These are phyloP conservation scores for Cathartes aura DNA, from an alignment of 2,113 vertebrate species.

Conservation along the genomic window DNA sequence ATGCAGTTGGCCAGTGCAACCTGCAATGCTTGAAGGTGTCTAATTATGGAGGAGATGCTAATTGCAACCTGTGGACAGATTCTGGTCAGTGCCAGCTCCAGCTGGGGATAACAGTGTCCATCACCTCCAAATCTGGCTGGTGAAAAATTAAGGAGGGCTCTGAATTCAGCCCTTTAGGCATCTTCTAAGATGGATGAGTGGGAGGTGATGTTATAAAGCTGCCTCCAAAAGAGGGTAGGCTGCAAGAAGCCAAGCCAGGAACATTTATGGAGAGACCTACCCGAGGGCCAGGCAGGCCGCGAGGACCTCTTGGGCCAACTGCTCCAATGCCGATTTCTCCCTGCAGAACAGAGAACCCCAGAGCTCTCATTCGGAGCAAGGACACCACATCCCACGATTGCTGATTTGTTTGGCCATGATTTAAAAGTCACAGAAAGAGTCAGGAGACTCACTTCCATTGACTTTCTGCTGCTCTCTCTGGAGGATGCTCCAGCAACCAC, in stretches of 20 bases:
- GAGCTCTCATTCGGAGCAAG: not conserved
- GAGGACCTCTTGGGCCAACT: slow-evolving; percentile 78
- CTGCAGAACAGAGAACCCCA: slow-evolving; percentile 58
- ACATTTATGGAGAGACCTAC: slow-evolving; percentile 58
- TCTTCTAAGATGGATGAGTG: not conserved
- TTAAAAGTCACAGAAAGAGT: not conserved
- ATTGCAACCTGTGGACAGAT: not conserved
- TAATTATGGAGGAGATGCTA: not conserved
- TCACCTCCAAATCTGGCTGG: not conserved
- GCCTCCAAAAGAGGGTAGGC: not conserved
- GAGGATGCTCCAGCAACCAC: not conserved
- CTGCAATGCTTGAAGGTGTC: not conserved
- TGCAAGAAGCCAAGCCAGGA: not conserved
- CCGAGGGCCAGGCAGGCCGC: slow-evolving; percentile 79
- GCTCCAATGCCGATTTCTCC: slow-evolving; percentile 79
- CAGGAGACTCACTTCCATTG: not conserved
- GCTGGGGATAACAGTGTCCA: not conserved
- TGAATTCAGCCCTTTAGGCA: not conserved
- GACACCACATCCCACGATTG: not conserved
- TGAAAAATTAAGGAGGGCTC: not conserved
- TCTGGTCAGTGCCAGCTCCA: not conserved
- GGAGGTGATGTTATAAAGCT: not conserved
- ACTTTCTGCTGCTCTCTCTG: not conserved
- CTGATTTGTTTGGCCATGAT: not conserved
- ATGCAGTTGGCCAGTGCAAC: not conserved